phyloP scores from a whole-genome alignment of 2,888 invertebrate genomes.

The Rhagonycha lutea region DNA sequence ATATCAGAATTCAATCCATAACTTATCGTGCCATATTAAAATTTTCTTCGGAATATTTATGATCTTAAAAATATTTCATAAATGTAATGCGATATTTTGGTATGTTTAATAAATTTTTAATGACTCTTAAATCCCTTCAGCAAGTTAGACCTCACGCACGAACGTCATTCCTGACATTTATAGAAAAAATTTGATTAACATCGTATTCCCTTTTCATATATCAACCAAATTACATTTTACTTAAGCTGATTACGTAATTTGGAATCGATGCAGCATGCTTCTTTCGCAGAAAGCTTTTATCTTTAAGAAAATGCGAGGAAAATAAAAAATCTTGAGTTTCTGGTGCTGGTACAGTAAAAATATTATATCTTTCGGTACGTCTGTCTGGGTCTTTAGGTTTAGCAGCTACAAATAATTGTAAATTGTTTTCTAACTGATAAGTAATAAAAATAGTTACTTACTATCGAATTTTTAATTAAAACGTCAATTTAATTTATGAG shows the following conservation, averaged over 20 bases:
- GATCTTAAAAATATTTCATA: not conserved
- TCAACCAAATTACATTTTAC: conserved; percentile 2
- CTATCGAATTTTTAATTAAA: not conserved
- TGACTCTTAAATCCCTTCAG: conserved; percentile 13
- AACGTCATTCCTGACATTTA: conserved; percentile 4
- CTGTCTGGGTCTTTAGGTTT: not conserved
- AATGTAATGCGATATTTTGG: conserved; percentile 1
- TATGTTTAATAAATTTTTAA: conserved; percentile 15
- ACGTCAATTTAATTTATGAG: not conserved
- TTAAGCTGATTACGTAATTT: not conserved
- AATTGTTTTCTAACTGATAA: not conserved
- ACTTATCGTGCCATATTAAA: not conserved
- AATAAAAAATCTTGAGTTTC: not conserved
- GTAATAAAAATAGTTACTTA: not conserved
- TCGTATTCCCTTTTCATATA: conserved; percentile 4
- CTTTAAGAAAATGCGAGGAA: not conserved
- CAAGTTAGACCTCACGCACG: conserved; percentile 7
- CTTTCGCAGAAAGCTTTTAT: not conserved
- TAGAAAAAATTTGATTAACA: conserved; percentile 6
- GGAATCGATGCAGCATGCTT: not conserved
- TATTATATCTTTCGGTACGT: not conserved
- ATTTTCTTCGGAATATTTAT: not conserved
- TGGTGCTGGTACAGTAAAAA: not conserved
- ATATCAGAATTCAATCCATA: not conserved
- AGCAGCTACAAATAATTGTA: not conserved